Evolutionary conservation across 2,113 vertebrate genomes (phyloP).

Genomic region (Pipa parva): DNA sequence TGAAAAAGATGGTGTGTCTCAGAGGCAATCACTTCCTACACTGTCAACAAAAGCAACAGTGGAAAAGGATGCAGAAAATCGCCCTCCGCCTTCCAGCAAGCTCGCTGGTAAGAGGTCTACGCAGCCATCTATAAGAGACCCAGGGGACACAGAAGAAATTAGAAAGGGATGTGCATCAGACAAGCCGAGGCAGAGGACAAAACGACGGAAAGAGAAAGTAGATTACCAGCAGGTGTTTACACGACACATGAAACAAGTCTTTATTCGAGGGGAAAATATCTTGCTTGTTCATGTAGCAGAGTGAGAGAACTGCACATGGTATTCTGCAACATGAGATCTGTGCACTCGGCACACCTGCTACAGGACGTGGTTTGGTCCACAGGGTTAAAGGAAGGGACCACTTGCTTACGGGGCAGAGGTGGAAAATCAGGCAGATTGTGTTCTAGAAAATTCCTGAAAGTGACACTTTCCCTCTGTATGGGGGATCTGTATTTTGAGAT

Average conservation of each 20-base stretch:
- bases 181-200: slow-evolving; percentile 46
- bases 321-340: too few relatives aligned
- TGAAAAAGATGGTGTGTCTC: background rate
- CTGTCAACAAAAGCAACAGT: background rate
- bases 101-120: background rate
- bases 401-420: background rate
- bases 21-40: background rate
- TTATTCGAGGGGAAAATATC: slow-evolving; percentile 92
- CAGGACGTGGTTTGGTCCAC: too few relatives aligned
- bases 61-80: background rate
- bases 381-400: background rate
- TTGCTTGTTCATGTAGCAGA: slow-evolving; percentile 81
- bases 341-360: too few relatives aligned
- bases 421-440: too few relatives aligned
- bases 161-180: slow-evolving; percentile 53
- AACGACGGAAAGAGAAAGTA: slow-evolving; percentile 55
- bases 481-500: too few relatives aligned
- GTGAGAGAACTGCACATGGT: slow-evolving; percentile 46
- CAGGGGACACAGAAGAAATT: too few relatives aligned
- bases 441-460: too few relatives aligned
- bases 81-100: background rate
- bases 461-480: too few relatives aligned
- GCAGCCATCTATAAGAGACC: slow-evolving; percentile 18
- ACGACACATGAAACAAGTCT: slow-evolving; percentile 91
- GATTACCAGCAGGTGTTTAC: slow-evolving; percentile 84